Percentiles rank a stretch among this genome's conserved stretches.
Conservation (phyloP, 2,888 invertebrate species). For the Latrodectus elegans region DNA sequence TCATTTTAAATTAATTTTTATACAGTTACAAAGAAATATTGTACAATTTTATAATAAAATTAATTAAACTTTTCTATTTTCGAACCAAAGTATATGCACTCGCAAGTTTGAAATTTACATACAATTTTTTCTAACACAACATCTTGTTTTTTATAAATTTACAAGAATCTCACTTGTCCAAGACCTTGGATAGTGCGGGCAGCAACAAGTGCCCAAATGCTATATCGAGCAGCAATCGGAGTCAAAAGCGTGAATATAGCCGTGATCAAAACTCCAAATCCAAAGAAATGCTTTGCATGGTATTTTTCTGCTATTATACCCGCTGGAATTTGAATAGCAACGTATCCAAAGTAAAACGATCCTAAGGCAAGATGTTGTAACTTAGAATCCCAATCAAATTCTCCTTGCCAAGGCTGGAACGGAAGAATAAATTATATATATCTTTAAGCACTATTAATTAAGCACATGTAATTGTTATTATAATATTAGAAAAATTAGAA, state of each 20-base stretch:
- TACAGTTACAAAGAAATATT: no score
- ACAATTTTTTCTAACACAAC: no score
- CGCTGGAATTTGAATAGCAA: conserved; percentile 87
- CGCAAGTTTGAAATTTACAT: no score
- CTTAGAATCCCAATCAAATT: conserved; percentile 81
- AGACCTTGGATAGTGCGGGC: conserved; percentile 86
- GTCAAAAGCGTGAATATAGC: conserved; percentile 87
- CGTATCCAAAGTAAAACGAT: conserved; percentile 89
- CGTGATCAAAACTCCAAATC: conserved; percentile 82
- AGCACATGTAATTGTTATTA: no score
- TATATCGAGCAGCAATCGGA: conserved; percentile 85
- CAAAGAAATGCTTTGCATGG: conserved; percentile 90
- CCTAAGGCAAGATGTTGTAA: conserved; percentile 84
- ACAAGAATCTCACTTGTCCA: conserved; percentile 81
- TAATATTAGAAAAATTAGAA: no score
- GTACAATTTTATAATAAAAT: no score
- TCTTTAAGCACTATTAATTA: no score
- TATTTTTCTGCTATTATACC: conserved; percentile 88
- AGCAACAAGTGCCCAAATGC: conserved; percentile 82
- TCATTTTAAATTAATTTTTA: no score
- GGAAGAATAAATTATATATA: no score
- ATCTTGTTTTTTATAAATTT: not conserved
- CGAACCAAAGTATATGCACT: no score
- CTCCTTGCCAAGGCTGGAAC: not conserved
- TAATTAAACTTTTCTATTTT: no score